Evolutionary conservation across 2,888 invertebrate genomes (phyloP).

Genomic region (Gibbula magus): DNA sequence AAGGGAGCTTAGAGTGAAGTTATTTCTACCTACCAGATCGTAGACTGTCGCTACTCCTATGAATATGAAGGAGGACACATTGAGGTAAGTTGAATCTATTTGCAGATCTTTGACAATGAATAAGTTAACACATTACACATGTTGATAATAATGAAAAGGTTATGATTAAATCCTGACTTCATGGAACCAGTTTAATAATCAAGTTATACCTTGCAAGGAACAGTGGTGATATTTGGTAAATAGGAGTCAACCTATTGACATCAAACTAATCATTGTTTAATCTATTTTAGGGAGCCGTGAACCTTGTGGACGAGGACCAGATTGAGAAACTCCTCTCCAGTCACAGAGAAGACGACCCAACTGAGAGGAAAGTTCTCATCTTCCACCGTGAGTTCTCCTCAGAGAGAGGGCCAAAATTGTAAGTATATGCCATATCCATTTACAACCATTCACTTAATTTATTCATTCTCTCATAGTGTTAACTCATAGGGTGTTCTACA

Average conservation of each 20-base stretch:
- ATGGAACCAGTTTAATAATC: too few relatives aligned
- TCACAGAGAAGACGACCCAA: not conserved
- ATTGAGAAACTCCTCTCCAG: not conserved
- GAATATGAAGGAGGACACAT: conserved; percentile 96
- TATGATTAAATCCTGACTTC: too few relatives aligned
- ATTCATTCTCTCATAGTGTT: too few relatives aligned
- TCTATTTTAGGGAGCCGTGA: not conserved
- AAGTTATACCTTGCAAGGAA: too few relatives aligned
- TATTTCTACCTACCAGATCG: conserved; percentile 80
- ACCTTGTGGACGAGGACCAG: not conserved
- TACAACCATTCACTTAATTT: too few relatives aligned
- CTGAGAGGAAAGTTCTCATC: conserved; percentile 84
- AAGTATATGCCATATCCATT: conserved; percentile 77
- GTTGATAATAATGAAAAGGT: too few relatives aligned
- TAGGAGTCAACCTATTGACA: too few relatives aligned
- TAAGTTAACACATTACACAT: too few relatives aligned
- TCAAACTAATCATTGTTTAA: too few relatives aligned
- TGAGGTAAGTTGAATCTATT: conserved; percentile 56
- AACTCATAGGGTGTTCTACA: too few relatives aligned
- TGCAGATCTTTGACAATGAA: too few relatives aligned
- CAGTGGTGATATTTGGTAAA: too few relatives aligned
- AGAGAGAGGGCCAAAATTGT: conserved; percentile 94
- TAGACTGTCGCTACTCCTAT: conserved; percentile 97
- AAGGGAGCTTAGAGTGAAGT: not conserved
- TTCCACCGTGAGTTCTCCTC: conserved; percentile 99